phyloP scores from a whole-genome alignment of 2,888 invertebrate species.

The Odiellus spinosus region DNA sequence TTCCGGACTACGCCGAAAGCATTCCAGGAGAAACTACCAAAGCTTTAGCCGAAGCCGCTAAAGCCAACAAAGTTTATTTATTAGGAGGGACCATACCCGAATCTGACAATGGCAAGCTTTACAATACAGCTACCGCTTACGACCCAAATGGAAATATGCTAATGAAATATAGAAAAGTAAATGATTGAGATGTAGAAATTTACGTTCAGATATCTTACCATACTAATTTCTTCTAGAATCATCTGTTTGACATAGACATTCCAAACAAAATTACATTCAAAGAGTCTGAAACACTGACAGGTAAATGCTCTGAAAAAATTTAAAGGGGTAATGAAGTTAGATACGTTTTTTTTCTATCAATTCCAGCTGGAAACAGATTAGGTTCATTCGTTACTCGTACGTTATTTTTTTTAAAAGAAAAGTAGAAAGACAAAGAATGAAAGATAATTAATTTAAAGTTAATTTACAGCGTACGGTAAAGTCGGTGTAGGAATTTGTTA shows the following conservation, averaged over 20 bases:
- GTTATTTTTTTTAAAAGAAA: not conserved
- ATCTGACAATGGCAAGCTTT: slow-evolving; percentile 39
- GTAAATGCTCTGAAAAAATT: no score
- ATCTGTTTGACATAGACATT: slow-evolving; percentile 89
- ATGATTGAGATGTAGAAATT: no score
- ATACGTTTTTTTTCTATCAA: no score
- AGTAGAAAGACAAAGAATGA: slow-evolving; percentile 3
- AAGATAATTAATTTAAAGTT: not conserved
- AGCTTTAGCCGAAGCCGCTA: slow-evolving; percentile 56
- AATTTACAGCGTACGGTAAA: slow-evolving; percentile 40
- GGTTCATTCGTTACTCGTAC: slow-evolving; percentile 42
- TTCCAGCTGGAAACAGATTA: slow-evolving; percentile 42
- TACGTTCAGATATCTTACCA: no score
- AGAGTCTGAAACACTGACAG: slow-evolving; percentile 67
- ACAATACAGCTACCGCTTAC: slow-evolving; percentile 41
- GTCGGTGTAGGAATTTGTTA: slow-evolving; percentile 89
- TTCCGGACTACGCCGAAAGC: slow-evolving; percentile 66
- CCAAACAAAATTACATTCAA: slow-evolving; percentile 81
- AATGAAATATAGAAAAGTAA: slow-evolving; percentile 66
- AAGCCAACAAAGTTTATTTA: slow-evolving; percentile 54
- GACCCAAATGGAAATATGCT: slow-evolving; percentile 56
- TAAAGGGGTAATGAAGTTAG: no score
- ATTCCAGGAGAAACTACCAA: slow-evolving; percentile 64
- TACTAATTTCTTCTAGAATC: slow-evolving; percentile 60
- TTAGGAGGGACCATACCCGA: slow-evolving; percentile 78